Evolutionary conservation across 2,888 invertebrate species (phyloP).

Genomic region (Apotomis capreana): DNA sequence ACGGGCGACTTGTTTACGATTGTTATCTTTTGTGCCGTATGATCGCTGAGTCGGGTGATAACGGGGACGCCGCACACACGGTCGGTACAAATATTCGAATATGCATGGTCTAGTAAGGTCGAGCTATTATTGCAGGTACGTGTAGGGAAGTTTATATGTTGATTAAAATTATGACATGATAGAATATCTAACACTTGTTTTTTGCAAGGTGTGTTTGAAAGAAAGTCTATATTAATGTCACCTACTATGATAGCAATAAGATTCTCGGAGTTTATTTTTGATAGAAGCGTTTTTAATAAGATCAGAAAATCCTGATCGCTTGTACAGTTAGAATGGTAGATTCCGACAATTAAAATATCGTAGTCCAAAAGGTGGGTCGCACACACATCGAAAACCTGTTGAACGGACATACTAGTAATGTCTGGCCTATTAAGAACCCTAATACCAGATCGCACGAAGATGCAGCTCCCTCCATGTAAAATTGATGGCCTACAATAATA

Average conservation of each 20-base stretch:
- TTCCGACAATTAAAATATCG: background rate
- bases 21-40: too few species aligned
- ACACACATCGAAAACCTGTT: background rate
- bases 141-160: background rate
- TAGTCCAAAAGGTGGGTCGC: background rate
- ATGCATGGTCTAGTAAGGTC: background rate
- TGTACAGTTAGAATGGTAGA: background rate
- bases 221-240: background rate
- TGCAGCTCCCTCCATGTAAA: background rate
- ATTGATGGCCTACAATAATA: background rate
- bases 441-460: background rate
- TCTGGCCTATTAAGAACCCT: background rate
- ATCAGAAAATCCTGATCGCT: background rate
- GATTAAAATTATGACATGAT: background rate
- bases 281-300: background rate
- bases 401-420: background rate
- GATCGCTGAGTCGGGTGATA: too few species aligned
- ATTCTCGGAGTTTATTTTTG: background rate
- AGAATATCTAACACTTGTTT: background rate
- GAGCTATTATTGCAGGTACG: background rate
- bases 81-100: background rate
- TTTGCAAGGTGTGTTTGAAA: background rate
- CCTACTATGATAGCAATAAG: background rate
- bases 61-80: background rate
- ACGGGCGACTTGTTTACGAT: too few species aligned